A percentile compares a stretch with the other conserved stretches of the same genome.
These are phyloP conservation scores for Talpa occidentalis DNA, from an alignment of 2,113 vertebrate species.

Conservation along the genomic window DNA sequence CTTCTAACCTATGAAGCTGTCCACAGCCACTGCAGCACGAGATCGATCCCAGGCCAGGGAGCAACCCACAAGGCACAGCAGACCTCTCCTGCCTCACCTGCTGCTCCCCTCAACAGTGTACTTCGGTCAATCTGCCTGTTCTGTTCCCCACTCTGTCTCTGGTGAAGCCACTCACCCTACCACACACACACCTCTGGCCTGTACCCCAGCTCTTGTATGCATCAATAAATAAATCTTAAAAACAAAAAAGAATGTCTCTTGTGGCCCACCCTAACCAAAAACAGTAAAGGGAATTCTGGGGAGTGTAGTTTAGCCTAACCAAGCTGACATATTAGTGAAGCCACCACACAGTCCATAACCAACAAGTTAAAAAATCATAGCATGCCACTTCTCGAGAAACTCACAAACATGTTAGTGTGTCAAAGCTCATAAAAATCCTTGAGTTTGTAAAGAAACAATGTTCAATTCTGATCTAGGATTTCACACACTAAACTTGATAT, in stretches of 20 bases:
- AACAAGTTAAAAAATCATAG: neutral
- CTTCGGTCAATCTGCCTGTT: no score
- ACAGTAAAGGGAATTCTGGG: neutral
- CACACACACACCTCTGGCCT: no score
- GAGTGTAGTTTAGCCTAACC: neutral
- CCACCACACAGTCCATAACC: neutral
- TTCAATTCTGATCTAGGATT: neutral
- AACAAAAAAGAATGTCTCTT: neutral
- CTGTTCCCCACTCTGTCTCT: no score
- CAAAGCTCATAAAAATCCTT: neutral
- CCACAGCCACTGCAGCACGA: no score
- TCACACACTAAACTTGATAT: neutral
- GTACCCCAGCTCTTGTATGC: no score
- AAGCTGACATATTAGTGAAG: neutral
- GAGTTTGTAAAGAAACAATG: conserved; percentile 7
- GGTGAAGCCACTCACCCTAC: no score
- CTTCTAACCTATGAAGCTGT: no score
- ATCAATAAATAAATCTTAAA: no score
- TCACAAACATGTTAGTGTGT: neutral
- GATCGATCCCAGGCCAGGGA: no score
- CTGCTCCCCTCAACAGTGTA: no score
- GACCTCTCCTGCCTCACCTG: no score
- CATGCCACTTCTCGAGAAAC: neutral
- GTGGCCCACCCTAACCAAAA: neutral
- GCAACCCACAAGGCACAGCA: no score